phyloP scores from a whole-genome alignment of 2,113 vertebrate species.

The Aldabrachelys gigantea region DNA sequence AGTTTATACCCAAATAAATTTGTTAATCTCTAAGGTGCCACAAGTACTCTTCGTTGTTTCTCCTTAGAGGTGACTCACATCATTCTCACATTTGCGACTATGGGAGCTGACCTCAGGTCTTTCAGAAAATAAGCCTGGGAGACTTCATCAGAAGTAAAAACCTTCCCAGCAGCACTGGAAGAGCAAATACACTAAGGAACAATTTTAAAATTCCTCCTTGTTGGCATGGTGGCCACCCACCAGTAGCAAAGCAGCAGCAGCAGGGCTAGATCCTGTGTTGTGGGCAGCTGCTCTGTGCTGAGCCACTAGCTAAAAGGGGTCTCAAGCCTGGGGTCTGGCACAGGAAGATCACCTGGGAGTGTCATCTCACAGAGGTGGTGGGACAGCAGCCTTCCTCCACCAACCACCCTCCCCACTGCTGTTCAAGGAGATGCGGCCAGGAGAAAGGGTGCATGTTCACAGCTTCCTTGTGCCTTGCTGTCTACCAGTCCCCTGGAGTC shows the following conservation, averaged over 20 bases:
- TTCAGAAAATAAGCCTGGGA: conserved; percentile 66
- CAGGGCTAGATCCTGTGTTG: neutral
- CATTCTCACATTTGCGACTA: conserved; percentile 7
- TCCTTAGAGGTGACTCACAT: conserved; percentile 55
- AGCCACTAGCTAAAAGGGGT: neutral
- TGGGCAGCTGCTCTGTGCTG: neutral
- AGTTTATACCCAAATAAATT: too few relatives aligned
- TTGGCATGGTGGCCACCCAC: conserved; percentile 54
- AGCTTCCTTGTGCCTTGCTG: fast-evolving
- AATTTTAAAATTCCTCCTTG: conserved; percentile 46
- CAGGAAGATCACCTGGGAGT: neutral
- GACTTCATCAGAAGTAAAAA: conserved; percentile 61
- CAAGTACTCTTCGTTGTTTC: neutral
- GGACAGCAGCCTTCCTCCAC: neutral
- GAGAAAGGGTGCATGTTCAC: neutral
- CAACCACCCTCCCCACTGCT: neutral
- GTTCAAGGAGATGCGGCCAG: neutral
- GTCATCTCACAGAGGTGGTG: neutral
- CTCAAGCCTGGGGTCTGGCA: neutral
- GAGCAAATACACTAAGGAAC: conserved; percentile 57
- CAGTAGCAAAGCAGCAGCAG: neutral
- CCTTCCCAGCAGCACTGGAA: conserved; percentile 56
- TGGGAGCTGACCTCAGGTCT: conserved; percentile 36
- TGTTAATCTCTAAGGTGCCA: too few relatives aligned
- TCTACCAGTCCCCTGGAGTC: fast-evolving